phyloP scores from a whole-genome alignment of 2,113 vertebrate species.

The Heterotilapia buettikoferi region DNA sequence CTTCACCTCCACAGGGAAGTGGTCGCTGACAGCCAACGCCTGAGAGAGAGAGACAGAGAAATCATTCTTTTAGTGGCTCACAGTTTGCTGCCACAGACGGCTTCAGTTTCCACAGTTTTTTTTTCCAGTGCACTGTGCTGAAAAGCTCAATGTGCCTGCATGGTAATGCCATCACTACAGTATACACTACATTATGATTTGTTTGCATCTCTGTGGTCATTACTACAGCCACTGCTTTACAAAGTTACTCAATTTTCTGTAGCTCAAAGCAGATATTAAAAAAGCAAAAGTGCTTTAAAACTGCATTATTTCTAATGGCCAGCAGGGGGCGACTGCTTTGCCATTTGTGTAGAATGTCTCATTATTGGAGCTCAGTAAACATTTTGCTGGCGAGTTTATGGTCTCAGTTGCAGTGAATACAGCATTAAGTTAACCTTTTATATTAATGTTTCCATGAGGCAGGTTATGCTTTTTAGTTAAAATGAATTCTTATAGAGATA shows the following conservation, averaged over 20 bases:
- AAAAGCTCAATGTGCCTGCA: neutral
- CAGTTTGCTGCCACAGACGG: neutral
- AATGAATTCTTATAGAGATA: neutral
- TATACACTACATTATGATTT: neutral
- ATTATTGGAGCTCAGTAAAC: neutral
- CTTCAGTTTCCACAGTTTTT: neutral
- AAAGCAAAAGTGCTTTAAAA: neutral
- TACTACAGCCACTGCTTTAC: neutral
- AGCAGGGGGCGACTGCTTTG: neutral
- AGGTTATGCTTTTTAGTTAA: neutral
- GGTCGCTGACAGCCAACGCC: conserved; percentile 87
- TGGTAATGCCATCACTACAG: neutral
- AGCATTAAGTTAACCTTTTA: neutral
- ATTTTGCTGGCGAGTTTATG: neutral
- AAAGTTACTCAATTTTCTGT: neutral
- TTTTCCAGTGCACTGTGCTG: neutral
- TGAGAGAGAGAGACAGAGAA: conserved; percentile 25
- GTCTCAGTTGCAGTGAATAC: neutral
- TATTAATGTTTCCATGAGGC: neutral
- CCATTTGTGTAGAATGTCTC: neutral
- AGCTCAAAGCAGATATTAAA: neutral
- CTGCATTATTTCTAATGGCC: neutral
- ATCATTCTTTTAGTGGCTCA: neutral
- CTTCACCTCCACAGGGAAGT: conserved; percentile 86
- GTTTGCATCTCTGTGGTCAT: accelerated